Evolutionary conservation across 2,113 vertebrate genomes (phyloP).

Genomic region (Phrynosoma platyrhinos): DNA sequence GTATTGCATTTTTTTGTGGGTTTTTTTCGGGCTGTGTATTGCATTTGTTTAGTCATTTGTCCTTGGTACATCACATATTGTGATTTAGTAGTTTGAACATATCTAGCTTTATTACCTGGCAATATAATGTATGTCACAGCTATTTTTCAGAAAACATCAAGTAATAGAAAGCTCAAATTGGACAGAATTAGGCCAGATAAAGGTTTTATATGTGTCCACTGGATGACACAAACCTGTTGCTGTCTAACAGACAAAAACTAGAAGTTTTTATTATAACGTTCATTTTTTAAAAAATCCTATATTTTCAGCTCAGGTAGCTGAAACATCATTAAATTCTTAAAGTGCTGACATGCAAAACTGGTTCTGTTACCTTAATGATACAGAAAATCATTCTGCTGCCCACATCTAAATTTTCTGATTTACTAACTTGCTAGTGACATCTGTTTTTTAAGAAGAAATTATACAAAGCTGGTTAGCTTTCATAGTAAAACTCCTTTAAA

Average conservation of each 20-base stretch:
- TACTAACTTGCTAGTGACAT: slow-evolving; percentile 50
- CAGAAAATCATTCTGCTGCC: slow-evolving; percentile 48
- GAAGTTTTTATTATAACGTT: slow-evolving; percentile 52
- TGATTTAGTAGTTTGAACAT: slow-evolving; percentile 25
- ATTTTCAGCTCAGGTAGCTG: slow-evolving; percentile 46
- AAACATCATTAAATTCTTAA: slow-evolving; percentile 51
- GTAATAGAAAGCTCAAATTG: slow-evolving; percentile 67
- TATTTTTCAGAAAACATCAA: slow-evolving; percentile 63
- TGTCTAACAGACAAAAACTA: slow-evolving; percentile 44
- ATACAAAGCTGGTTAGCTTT: slow-evolving; percentile 38
- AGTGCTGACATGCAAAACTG: slow-evolving; percentile 39
- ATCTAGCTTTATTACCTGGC: slow-evolving; percentile 47
- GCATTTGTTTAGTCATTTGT: neutral
- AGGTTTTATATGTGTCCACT: slow-evolving; percentile 58
- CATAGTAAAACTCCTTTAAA: slow-evolving; percentile 33
- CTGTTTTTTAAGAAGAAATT: slow-evolving; percentile 40
- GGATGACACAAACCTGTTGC: slow-evolving; percentile 42
- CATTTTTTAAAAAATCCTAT: neutral
- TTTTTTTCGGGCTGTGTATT: too few species aligned
- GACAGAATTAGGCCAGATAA: slow-evolving; percentile 71
- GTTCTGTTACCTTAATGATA: slow-evolving; percentile 43
- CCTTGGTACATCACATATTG: neutral
- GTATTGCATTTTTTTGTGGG: neutral
- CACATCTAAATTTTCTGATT: slow-evolving; percentile 52
- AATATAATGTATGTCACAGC: slow-evolving; percentile 51